Evolutionary conservation across 2,113 vertebrate genomes (phyloP), one percentile per base, ranked within the genome.

Genomic region (Junco hyemalis): DNA sequence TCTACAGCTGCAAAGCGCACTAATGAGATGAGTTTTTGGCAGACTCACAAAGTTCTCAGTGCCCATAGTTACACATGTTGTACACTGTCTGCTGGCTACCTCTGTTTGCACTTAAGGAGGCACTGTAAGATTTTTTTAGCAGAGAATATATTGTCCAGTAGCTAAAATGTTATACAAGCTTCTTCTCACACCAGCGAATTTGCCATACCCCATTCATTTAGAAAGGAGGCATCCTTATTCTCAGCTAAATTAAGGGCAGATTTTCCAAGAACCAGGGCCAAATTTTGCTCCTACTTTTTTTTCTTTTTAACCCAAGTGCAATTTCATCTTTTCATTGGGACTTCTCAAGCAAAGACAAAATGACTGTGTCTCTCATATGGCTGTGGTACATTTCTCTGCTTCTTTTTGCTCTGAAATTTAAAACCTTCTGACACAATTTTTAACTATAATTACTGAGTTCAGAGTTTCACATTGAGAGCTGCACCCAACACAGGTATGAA

Each of bases 11-110:
- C 90, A 84, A 76, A 93, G 91, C 16, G 0, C 85, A 90, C 87
- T 88, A 86, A 91, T 59, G 84, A 96, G 92, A 94, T 83, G 87
- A 92, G 69, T 53, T 81, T 89, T 77, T 87, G 90, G 96, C 80
- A 87, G 71, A 64, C 93, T 83, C 48, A 3, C 92, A 90, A 70
- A 74, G 74, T 83, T 95, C 81, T 91, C 69, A 3, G 24, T 83
- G 83, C 83, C 79, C 92, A 81, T 74, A 64, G 76, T 76, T 96
- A 82, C 87, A 93, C 82, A 86, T 85, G 80, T 88, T 78, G 86
- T 90, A 77, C 29, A 21, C n/a, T 72, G 68, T 82, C 82, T 78
- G 51, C 70, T 79, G 84, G 82, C 78, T 91, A 50, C 85, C 80
- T 92, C 87, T 90, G 65, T 74, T 47, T 85, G 72, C 70, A 79